Evolutionary conservation across 2,797 vertebrate genomes (phyloP).

Genomic region (Coendou prehensilis): DNA sequence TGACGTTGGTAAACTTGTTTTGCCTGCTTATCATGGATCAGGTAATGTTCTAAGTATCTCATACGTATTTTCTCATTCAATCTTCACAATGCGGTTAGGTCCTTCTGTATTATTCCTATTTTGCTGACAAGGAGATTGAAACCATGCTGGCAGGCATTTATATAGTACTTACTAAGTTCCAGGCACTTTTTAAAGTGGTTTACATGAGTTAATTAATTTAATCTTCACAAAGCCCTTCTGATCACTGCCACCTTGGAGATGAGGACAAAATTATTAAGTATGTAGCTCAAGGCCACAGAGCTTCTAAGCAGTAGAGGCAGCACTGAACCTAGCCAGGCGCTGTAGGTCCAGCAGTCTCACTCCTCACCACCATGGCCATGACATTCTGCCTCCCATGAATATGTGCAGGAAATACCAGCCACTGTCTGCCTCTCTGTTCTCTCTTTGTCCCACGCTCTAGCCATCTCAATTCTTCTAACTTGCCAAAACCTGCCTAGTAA

Average conservation of each 20-base stretch:
- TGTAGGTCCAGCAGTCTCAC: not conserved
- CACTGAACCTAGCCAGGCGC: not conserved
- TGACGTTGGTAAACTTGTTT: not conserved
- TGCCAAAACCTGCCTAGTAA: not conserved
- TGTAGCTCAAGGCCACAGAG: not conserved
- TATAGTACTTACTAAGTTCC: not conserved
- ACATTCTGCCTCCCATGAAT: not conserved
- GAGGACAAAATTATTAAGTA: not conserved
- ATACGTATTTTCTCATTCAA: not conserved
- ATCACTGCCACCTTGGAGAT: not conserved
- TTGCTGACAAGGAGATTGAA: not conserved
- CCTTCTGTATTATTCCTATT: not conserved
- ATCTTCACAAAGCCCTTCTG: not conserved
- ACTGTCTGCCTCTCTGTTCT: not conserved
- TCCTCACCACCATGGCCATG: not conserved
- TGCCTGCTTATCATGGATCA: not conserved
- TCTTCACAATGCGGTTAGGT: not conserved
- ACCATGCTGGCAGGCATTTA: not conserved
- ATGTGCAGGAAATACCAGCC: not conserved
- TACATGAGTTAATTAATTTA: not conserved
- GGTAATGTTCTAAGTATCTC: accelerated
- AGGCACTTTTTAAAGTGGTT: not conserved
- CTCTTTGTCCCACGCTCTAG: not conserved
- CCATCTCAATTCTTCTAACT: not conserved
- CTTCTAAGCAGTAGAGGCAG: not conserved